Percentiles rank a stretch among this genome's conserved stretches.
phyloP scores from a whole-genome alignment of 2,113 vertebrate species.

The Python bivittatus region DNA sequence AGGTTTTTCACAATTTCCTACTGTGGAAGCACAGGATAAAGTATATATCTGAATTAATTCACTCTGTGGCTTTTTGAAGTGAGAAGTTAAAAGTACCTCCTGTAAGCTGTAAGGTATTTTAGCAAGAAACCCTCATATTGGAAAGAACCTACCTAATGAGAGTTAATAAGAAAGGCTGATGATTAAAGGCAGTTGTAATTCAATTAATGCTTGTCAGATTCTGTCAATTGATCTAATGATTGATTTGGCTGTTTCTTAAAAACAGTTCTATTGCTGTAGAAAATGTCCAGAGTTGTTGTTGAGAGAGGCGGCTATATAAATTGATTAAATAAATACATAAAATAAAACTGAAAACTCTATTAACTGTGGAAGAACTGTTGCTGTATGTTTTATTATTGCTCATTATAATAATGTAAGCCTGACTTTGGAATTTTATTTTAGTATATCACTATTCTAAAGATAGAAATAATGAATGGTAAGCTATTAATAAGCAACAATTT shows the following conservation, averaged over 20 bases:
- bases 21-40: neutral
- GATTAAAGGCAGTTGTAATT: slow-evolving; percentile 19
- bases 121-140: slow-evolving; percentile 8
- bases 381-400: neutral
- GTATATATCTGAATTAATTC: neutral
- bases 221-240: neutral
- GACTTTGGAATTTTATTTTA: neutral
- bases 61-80: neutral
- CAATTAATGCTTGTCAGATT: slow-evolving; percentile 10
- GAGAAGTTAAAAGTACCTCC: neutral
- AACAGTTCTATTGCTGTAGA: neutral
- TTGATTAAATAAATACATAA: neutral
- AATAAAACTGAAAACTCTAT: neutral
- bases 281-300: neutral
- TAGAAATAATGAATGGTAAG: neutral
- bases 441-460: neutral
- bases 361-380: neutral
- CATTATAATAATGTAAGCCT: neutral
- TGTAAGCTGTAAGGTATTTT: neutral
- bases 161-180: neutral
- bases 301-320: neutral
- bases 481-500: neutral
- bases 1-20: neutral
- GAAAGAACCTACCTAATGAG: neutral
- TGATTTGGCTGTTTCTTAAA: neutral